These are phyloP conservation scores for Nannospalax galili DNA, from an alignment of 2,113 vertebrate species.

Conservation along the genomic window DNA sequence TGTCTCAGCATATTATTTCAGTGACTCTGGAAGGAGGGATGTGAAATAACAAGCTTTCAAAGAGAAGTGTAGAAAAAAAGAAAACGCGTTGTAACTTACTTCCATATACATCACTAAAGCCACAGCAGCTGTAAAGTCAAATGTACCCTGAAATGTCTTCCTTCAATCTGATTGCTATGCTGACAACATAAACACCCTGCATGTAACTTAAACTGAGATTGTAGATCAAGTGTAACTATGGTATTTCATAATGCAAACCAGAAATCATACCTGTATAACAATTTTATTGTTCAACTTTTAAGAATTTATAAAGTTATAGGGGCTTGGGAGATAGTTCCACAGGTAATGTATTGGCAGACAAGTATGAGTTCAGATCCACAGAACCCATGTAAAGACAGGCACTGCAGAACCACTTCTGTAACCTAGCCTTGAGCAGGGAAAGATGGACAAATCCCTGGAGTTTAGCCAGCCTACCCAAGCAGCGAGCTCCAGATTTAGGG, in stretches of 20 bases:
- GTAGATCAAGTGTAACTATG: neutral
- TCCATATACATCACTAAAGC: neutral
- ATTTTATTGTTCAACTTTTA: neutral
- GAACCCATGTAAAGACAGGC: too few species aligned
- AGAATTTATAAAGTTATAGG: too few species aligned
- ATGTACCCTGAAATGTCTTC: neutral
- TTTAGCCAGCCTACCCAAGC: too few species aligned
- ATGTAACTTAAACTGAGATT: conserved; percentile 6
- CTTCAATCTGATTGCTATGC: neutral
- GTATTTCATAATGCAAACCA: neutral
- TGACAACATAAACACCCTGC: neutral
- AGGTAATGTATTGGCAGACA: too few species aligned
- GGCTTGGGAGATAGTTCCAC: too few species aligned
- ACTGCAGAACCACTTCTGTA: too few species aligned
- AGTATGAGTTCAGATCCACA: too few species aligned
- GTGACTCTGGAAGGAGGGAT: neutral
- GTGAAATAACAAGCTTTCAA: neutral
- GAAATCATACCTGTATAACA: neutral
- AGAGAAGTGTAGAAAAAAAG: neutral
- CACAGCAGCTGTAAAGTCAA: neutral
- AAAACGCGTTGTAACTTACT: neutral
- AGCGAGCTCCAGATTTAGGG: too few species aligned
- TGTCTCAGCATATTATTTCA: conserved; percentile 1
- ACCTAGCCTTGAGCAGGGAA: too few species aligned
- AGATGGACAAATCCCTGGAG: too few species aligned